These are phyloP conservation scores for Labia minor DNA, from an alignment of 2,888 invertebrate genomes.

Conservation along the genomic window DNA sequence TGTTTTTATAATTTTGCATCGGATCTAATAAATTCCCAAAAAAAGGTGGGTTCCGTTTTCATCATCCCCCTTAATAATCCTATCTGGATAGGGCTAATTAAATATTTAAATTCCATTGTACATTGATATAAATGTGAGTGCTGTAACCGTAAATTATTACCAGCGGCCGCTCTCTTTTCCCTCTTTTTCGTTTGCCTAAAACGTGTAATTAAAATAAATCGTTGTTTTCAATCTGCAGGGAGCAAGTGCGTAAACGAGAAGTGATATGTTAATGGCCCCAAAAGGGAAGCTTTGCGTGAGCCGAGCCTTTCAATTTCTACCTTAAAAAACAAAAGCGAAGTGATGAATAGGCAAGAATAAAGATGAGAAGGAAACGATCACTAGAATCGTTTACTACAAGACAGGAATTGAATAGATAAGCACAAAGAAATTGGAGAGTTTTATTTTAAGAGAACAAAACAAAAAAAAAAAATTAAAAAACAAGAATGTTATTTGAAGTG, in stretches of 20 bases:
- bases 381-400: no score
- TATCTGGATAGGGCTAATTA: background rate
- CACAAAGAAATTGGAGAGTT: no score
- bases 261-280: slow-evolving; percentile 13
- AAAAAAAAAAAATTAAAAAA: no score
- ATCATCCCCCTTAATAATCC: background rate
- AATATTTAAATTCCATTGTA: slow-evolving; percentile 7
- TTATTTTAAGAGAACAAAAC: no score
- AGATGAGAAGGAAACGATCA: no score
- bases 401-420: no score
- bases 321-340: background rate
- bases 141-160: slow-evolving; percentile 4
- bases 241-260: slow-evolving; percentile 13
- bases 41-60: background rate
- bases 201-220: slow-evolving; percentile 13
- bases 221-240: slow-evolving; percentile 1
- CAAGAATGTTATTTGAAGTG: no score
- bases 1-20: no score
- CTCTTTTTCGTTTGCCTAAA: slow-evolving; percentile 2
- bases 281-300: slow-evolving; percentile 5
- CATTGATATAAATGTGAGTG: background rate
- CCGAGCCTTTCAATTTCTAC: background rate
- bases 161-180: background rate
- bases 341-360: background rate
- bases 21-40: background rate